Percentiles rank a stretch among this genome's conserved stretches.
Conservation (phyloP, 2,797 vertebrate genomes). For the Pipistrellus kuhlii region DNA sequence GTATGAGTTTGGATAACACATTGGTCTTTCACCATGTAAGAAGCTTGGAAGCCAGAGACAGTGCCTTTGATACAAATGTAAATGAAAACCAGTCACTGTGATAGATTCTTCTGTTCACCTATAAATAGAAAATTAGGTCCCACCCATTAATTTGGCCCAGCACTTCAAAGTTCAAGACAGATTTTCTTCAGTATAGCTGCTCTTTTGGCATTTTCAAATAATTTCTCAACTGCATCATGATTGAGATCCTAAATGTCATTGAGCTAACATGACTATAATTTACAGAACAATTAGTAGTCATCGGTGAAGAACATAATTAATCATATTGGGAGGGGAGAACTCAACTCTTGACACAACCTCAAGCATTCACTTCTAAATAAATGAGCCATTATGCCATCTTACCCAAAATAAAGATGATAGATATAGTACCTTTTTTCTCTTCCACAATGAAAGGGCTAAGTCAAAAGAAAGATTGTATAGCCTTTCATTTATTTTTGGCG, state of each 20-base stretch:
- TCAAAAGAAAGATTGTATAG: not conserved
- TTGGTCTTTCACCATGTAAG: not conserved
- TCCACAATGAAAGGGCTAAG: constrained; percentile 15
- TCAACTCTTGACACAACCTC: not conserved
- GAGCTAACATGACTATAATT: constrained; percentile 69
- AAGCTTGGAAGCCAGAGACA: not conserved
- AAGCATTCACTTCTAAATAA: constrained; percentile 48
- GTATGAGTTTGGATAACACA: not conserved
- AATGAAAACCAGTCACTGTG: not conserved
- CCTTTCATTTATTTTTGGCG: not conserved
- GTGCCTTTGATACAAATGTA: not conserved
- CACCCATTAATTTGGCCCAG: constrained; percentile 58
- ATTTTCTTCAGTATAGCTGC: constrained; percentile 73
- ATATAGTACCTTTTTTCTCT: constrained; percentile 5
- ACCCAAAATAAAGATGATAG: constrained; percentile 50
- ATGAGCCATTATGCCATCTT: not conserved
- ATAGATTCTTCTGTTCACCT: not conserved
- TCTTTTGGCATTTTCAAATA: constrained; percentile 73
- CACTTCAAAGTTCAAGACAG: constrained; percentile 69
- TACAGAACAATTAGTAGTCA: constrained; percentile 40
- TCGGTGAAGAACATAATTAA: constrained; percentile 49
- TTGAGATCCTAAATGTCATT: not conserved
- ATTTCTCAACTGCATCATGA: constrained; percentile 67
- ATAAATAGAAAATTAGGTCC: not conserved
- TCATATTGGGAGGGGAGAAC: constrained; percentile 48